Evolutionary conservation across 1,140 invertebrate species (phyloP).

Genomic region (Diabrotica undecimpunctata): DNA sequence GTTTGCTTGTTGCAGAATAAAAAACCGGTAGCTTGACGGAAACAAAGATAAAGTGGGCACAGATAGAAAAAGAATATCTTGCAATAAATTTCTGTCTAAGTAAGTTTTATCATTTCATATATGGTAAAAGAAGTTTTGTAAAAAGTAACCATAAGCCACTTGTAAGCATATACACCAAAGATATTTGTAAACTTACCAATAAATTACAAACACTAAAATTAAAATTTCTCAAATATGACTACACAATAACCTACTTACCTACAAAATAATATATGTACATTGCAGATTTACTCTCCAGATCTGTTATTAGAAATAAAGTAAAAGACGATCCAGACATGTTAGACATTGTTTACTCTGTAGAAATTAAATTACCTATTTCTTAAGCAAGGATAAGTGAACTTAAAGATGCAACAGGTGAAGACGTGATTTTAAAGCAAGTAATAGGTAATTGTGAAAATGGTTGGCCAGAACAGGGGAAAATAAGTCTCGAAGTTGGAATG

Average conservation of each 20-base stretch:
- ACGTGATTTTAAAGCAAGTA: conserved; percentile 7
- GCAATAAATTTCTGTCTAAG: neutral
- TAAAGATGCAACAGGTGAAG: conserved; percentile 5
- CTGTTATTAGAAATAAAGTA: neutral
- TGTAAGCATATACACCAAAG: conserved; percentile 13
- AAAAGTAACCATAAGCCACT: conserved; percentile 21
- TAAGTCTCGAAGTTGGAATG: conserved; percentile 5
- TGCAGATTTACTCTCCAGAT: too few species aligned
- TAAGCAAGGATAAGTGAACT: neutral
- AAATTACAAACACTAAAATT: conserved; percentile 16
- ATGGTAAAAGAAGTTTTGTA: conserved; percentile 7
- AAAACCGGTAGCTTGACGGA: conserved; percentile 5
- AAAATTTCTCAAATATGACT: conserved; percentile 18
- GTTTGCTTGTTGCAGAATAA: conserved; percentile 22
- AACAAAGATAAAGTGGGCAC: conserved; percentile 4
- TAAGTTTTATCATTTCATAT: conserved; percentile 1
- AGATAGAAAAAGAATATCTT: conserved; percentile 12
- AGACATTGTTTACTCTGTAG: conserved; percentile 13
- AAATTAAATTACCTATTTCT: conserved; percentile 4
- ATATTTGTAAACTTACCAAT: conserved; percentile 11
- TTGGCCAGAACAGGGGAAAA: conserved; percentile 19
- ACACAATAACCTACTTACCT: conserved; percentile 6
- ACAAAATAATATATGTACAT: conserved; percentile 3
- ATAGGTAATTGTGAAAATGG: conserved; percentile 6
- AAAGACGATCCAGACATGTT: conserved; percentile 13